Conservation (phyloP, 2,113 vertebrate genomes). For the Fregetta grallaria region DNA sequence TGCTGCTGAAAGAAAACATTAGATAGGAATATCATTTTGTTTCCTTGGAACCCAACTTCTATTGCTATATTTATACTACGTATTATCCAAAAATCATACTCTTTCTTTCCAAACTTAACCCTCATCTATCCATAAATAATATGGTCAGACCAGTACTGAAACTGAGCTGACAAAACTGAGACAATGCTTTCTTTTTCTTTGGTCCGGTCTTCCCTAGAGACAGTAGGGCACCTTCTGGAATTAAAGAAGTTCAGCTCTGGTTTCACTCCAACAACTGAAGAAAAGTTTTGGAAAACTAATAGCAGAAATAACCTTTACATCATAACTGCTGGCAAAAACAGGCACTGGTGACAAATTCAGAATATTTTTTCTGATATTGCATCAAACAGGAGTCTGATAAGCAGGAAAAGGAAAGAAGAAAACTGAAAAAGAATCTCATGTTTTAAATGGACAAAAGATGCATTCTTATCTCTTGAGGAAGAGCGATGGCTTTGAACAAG, state of each 20-base stretch:
- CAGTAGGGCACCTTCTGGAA: not conserved
- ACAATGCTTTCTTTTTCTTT: not conserved
- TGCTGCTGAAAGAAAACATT: constrained; percentile 9
- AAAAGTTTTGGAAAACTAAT: constrained; percentile 10
- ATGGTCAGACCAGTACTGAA: not conserved
- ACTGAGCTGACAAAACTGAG: not conserved
- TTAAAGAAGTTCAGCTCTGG: not conserved
- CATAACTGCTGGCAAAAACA: constrained; percentile 20
- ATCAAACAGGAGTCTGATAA: not conserved
- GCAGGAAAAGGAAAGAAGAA: not conserved
- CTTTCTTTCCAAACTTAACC: not conserved
- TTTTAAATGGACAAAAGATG: not conserved
- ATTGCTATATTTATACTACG: fast-evolving
- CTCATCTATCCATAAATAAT: not conserved
- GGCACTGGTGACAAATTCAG: not conserved
- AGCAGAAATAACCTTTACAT: not conserved
- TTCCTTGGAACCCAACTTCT: not conserved
- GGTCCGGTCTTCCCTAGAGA: not conserved
- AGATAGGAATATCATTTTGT: not conserved
- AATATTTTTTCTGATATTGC: not conserved
- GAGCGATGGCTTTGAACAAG: not conserved
- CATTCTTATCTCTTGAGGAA: not conserved
- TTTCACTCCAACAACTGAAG: not conserved
- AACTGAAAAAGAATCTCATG: not conserved
- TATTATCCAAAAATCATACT: not conserved